Base-by-base conservation (phyloP, 2,888 invertebrate species). In the Amitus sp. region DNA sequence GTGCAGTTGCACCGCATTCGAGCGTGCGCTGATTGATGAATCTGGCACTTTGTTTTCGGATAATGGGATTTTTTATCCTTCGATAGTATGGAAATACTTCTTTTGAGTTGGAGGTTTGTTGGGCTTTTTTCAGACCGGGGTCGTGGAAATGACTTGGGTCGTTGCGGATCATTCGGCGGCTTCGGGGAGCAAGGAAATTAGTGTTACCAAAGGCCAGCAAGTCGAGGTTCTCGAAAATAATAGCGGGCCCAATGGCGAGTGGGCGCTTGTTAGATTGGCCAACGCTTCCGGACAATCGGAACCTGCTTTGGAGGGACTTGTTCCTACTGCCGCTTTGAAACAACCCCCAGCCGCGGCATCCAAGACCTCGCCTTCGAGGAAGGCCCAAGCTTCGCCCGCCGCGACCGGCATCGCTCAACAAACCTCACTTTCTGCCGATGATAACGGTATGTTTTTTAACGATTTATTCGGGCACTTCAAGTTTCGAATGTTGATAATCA, bases 91-190 rank as follows among this genome's bases (percentile, higher is more conserved):
- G n/a, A n/a, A n/a, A n/a, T n/a, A n/a, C n/a, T n/a, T n/a, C n/a
- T n/a, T n/a, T n/a, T n/a, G n/a, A n/a, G n/a, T n/a, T n/a, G n/a
- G n/a, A n/a, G n/a, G n/a, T 27, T 27, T 27, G 5, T 27, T 27
- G 9, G 33, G 3, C n/a, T n/a, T n/a, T 45, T 85, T 83, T 23
- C 85, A 93, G 92, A 85, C 88, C 55, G 90, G 92, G 73, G 91
- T 90, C 55, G 88, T 90, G 65, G 95, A 95, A 82, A 92, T 94
- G 88, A 94, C 94, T 60, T 94, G 94, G 94, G 94, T 95, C 73
- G 89, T 95, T 54, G 91, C 92, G 66, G 96, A 96, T 81, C 93
- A 92, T 82, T 85, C 85, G 19, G 90, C 92, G n/a, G 86, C 90
- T 13, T 85, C 88, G 9, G 89, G 90, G 68, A 85, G 90, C 43